phyloP scores from a whole-genome alignment of 2,888 invertebrate species.

The Drosophila nigricruria region DNA sequence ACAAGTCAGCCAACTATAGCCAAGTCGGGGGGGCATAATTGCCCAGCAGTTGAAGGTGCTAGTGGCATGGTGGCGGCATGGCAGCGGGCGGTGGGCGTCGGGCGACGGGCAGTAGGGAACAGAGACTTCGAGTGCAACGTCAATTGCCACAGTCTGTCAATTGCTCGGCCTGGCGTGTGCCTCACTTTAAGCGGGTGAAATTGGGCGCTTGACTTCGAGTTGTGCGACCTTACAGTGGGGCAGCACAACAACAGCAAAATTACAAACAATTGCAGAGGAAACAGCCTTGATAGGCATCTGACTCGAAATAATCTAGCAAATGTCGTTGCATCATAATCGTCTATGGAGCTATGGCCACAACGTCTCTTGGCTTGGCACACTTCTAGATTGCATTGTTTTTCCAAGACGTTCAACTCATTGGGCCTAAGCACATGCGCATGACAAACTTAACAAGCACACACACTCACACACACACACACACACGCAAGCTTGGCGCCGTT shows the following conservation, averaged over 20 bases:
- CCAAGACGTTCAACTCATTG: constrained; percentile 74
- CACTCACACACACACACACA: constrained; percentile 17
- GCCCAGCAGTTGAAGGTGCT: constrained; percentile 55
- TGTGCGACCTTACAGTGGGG: constrained; percentile 50
- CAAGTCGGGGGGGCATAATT: constrained; percentile 57
- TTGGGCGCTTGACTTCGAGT: constrained; percentile 51
- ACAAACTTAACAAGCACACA: constrained; percentile 61
- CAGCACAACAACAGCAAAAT: constrained; percentile 13
- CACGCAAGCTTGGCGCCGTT: constrained; percentile 51
- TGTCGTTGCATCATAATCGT: constrained; percentile 53
- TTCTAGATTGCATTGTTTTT: constrained; percentile 68
- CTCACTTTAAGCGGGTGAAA: constrained; percentile 47
- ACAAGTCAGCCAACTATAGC: constrained; percentile 83
- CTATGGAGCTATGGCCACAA: constrained; percentile 20
- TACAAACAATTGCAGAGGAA: constrained; percentile 40
- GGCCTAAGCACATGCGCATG: constrained; percentile 74
- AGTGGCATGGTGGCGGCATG: constrained; percentile 4
- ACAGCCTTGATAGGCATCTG: constrained; percentile 38
- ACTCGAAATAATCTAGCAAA: constrained; percentile 31
- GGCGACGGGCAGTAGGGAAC: neutral
- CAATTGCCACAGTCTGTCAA: constrained; percentile 56
- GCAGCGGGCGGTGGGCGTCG: too few species aligned
- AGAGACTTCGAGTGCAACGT: constrained; percentile 22
- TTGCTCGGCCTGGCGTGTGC: constrained; percentile 54
- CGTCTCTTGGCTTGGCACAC: constrained; percentile 60